Evolutionary conservation across 35 echinoderm and acorn worm species (phyloP), one percentile per base, ranked within the genome.

Genomic region (Acanthaster planci): DNA sequence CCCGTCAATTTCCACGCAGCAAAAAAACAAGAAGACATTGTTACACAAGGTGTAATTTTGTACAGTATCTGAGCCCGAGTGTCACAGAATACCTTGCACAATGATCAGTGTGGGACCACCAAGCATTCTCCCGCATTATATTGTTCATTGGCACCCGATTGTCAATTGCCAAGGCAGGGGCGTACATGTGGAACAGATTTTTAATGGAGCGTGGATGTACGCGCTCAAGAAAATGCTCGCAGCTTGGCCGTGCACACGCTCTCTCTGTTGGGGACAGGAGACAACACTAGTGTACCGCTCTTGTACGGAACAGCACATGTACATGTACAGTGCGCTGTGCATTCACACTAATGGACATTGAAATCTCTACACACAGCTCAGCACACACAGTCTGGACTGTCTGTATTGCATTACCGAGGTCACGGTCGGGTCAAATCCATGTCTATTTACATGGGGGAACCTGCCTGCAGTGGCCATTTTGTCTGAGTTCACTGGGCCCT

Each of bases 391-490:
- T 72, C 64, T 72, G 64, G 64, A 72, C 64, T 72, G 64, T 72
- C 30, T 72, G 15, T 72, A 72, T 72, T 72, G n/a, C n/a, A 72
- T 72, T 72, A 72, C 64, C 26, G 30, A 72, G 64, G 64, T 72
- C 64, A 72, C 64, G 64, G 64, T 72, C 64, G 30, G 64, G 64
- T 72, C 64, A 72, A 34, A 30, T 72, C 3, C 34, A 34, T 29
- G 64, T 72, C 64, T 72, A 72, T 72, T 72, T 72, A 72, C 64
- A 72, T 72, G 64, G 64, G 56, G 64, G 64, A 47, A 47, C 64
- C 64, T 29, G 60, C 60, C 22, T n/a, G 60, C 64, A 26, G 64
- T 72, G 30, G 64, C 64, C 64, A 72, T 72, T 72, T 72, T 72
- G 64, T 72, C 64, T 72, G 64, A 31, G 21, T 47, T 47, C 42